Percentiles rank a stretch among this genome's conserved stretches.
phyloP scores from a whole-genome alignment of 1,140 invertebrate species.

The Cyclina sinensis region DNA sequence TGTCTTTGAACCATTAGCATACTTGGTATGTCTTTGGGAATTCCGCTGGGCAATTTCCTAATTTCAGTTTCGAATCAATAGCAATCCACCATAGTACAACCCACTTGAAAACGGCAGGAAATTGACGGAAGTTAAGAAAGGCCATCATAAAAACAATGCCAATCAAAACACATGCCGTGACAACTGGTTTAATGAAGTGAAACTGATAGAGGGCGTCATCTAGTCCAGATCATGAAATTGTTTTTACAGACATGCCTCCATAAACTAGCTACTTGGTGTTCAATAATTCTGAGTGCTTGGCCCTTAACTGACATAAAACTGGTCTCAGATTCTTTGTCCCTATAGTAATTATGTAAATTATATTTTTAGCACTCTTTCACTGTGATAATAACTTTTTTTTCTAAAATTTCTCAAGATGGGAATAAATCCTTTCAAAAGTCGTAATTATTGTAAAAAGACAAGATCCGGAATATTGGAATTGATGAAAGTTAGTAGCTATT shows the following conservation, averaged over 20 bases:
- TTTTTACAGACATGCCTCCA: not conserved
- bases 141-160: constrained; percentile 39
- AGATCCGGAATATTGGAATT: constrained; percentile 12
- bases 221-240: constrained; percentile 5
- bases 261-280: constrained; percentile 19
- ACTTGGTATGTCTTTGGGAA: not conserved
- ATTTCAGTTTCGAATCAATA: constrained; percentile 14
- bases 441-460: constrained; percentile 6
- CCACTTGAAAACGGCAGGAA: constrained; percentile 1
- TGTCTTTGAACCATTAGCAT: constrained; percentile 19
- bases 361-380: not conserved
- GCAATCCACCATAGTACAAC: not conserved
- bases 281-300: constrained; percentile 43
- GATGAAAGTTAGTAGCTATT: constrained; percentile 16
- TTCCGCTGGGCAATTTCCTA: constrained; percentile 27
- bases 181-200: constrained; percentile 36
- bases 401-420: constrained; percentile 29
- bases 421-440: constrained; percentile 31
- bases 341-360: constrained; percentile 28
- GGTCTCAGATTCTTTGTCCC: constrained; percentile 13
- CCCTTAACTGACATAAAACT: constrained; percentile 27
- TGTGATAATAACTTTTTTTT: not conserved
- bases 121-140: constrained; percentile 34
- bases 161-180: constrained; percentile 13
- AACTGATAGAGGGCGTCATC: constrained; percentile 34